Percentiles rank a stretch among this genome's conserved stretches.
phyloP scores from a whole-genome alignment of 2,113 vertebrate genomes.

The Fregetta grallaria region DNA sequence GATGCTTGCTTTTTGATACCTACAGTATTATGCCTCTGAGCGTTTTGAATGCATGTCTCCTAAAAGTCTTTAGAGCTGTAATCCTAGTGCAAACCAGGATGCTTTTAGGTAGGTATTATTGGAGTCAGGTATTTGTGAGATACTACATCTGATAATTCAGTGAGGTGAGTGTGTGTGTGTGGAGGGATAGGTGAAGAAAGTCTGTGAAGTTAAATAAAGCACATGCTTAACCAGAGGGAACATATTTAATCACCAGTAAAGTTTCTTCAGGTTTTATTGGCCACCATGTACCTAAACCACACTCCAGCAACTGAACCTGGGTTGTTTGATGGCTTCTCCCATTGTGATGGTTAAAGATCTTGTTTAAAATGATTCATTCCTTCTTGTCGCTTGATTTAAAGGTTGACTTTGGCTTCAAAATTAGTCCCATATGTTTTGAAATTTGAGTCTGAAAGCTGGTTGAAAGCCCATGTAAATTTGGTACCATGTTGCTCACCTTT shows the following conservation, averaged over 20 bases:
- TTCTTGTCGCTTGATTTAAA: conserved; percentile 64
- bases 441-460: conserved; percentile 35
- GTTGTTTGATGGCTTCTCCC: conserved; percentile 43
- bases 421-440: conserved; percentile 74
- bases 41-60: not conserved
- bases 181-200: not conserved
- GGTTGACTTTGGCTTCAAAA: conserved; percentile 69
- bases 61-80: not conserved
- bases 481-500: conserved; percentile 50
- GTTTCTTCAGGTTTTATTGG: not conserved
- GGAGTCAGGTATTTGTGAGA: not conserved
- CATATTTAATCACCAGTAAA: not conserved
- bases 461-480: conserved; percentile 42
- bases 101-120: not conserved
- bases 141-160: not conserved
- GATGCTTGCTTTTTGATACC: not conserved
- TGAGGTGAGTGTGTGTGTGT: not conserved
- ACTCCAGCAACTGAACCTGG: not conserved
- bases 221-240: not conserved
- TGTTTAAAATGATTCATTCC: conserved; percentile 67
- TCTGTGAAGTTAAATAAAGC: not conserved
- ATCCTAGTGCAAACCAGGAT: not conserved
- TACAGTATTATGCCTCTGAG: not conserved
- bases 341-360: conserved; percentile 72
- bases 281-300: not conserved